Conservation (phyloP, 2,797 vertebrate genomes). For the Coccyzus lansbergi region DNA sequence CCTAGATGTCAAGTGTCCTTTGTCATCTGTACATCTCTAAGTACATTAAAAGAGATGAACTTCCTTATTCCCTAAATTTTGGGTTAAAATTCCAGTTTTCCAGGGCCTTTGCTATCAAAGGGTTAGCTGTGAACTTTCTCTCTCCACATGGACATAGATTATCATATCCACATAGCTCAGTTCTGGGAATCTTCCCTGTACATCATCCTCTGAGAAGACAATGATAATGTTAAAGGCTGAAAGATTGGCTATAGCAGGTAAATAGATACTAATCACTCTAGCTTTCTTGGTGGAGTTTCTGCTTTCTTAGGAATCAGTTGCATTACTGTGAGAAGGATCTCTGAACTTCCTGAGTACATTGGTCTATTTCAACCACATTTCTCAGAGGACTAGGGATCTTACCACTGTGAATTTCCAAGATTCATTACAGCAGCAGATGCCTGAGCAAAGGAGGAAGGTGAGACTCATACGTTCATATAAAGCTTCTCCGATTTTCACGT, state of each 20-base stretch:
- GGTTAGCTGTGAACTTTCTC: neutral
- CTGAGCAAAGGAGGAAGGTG: neutral
- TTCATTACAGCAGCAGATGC: neutral
- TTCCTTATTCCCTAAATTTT: neutral
- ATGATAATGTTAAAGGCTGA: neutral
- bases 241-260: neutral
- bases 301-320: neutral
- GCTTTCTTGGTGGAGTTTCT: neutral
- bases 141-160: neutral
- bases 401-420: neutral
- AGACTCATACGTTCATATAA: neutral
- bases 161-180: neutral
- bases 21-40: neutral
- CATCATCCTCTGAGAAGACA: neutral
- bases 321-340: neutral
- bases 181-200: neutral
- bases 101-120: neutral
- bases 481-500: neutral
- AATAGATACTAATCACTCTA: neutral
- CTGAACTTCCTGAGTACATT: neutral
- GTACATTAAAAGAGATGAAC: neutral
- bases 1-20: neutral
- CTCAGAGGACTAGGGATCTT: neutral
- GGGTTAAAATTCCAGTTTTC: neutral
- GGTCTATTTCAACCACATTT: neutral